Conservation (phyloP, 2,113 vertebrate genomes). For the Notarius lentiginosus region DNA sequence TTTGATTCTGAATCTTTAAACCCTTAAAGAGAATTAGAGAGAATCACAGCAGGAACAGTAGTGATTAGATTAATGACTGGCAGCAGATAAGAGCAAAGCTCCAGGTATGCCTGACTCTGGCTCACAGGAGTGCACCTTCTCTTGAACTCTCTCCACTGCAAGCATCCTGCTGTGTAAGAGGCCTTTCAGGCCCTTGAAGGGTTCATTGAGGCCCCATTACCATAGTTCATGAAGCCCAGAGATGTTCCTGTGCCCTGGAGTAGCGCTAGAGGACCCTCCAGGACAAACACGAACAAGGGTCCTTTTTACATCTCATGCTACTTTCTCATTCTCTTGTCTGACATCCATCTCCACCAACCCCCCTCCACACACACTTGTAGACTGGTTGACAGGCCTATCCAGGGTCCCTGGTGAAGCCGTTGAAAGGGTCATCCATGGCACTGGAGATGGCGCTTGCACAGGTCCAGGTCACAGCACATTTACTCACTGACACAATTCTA, state of each 20-base stretch:
- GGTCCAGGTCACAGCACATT: slow-evolving; percentile 81
- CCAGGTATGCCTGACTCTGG: slow-evolving; percentile 34
- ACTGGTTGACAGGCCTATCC: slow-evolving; percentile 43
- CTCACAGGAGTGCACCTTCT: slow-evolving; percentile 20
- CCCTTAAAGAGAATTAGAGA: slow-evolving; percentile 10
- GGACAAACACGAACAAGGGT: slow-evolving; percentile 54
- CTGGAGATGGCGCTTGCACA: slow-evolving; percentile 35
- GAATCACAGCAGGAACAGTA: neutral
- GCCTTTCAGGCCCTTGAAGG: slow-evolving; percentile 71
- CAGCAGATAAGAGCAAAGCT: slow-evolving; percentile 29
- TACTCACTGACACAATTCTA: slow-evolving; percentile 85
- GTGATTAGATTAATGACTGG: slow-evolving; percentile 37
- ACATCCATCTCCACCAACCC: slow-evolving; percentile 24
- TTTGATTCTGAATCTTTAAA: neutral
- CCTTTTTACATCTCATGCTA: slow-evolving; percentile 21
- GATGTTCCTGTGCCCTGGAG: slow-evolving; percentile 55
- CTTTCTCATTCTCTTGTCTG: slow-evolving; percentile 19
- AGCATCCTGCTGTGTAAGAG: slow-evolving; percentile 55
- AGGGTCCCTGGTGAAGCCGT: slow-evolving; percentile 48
- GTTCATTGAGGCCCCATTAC: slow-evolving; percentile 74
- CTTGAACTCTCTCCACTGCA: slow-evolving; percentile 35
- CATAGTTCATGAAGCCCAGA: slow-evolving; percentile 58
- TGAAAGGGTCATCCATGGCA: slow-evolving; percentile 50
- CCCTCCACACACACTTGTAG: neutral
- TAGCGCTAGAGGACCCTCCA: slow-evolving; percentile 57